Conservation (phyloP, 2,888 invertebrate genomes). For the Cremastinae sp. region DNA sequence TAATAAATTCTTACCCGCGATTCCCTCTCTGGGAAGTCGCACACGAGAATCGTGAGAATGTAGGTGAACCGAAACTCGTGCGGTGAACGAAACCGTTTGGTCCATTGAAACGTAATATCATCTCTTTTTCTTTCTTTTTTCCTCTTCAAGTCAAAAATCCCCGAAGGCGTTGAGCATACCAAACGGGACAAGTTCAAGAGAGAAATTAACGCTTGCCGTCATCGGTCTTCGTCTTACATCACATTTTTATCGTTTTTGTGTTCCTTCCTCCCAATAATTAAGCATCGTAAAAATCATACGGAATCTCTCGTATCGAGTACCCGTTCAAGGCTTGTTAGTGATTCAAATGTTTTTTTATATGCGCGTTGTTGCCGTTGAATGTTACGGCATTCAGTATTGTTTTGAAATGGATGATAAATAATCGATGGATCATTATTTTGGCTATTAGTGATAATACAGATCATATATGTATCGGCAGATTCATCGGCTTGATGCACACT, state of each 20-base stretch:
- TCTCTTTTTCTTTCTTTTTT: not conserved
- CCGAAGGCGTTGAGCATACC: conserved; percentile 35
- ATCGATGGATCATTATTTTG: too few relatives aligned
- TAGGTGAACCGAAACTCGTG: conserved; percentile 68
- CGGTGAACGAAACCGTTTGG: conserved; percentile 59
- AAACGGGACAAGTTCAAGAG: conserved; percentile 31
- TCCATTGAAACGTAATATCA: conserved; percentile 50
- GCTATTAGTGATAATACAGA: too few relatives aligned
- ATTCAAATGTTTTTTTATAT: too few relatives aligned
- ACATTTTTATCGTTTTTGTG: not conserved
- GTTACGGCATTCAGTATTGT: too few relatives aligned
- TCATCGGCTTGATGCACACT: too few relatives aligned
- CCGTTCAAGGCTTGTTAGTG: too few relatives aligned
- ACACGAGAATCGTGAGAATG: conserved; percentile 71
- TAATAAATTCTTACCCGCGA: conserved; percentile 9
- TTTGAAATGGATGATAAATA: too few relatives aligned
- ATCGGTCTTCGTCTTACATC: not conserved
- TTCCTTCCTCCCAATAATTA: not conserved
- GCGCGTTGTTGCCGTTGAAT: too few relatives aligned
- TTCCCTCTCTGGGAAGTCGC: not conserved
- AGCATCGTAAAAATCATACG: too few relatives aligned
- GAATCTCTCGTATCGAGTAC: too few relatives aligned
- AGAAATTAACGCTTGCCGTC: conserved; percentile 3
- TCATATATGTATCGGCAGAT: too few relatives aligned
- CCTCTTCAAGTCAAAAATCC: not conserved